Evolutionary conservation across 2,113 vertebrate genomes (phyloP), one percentile per base, ranked within the genome.

Genomic region (Riparia riparia): DNA sequence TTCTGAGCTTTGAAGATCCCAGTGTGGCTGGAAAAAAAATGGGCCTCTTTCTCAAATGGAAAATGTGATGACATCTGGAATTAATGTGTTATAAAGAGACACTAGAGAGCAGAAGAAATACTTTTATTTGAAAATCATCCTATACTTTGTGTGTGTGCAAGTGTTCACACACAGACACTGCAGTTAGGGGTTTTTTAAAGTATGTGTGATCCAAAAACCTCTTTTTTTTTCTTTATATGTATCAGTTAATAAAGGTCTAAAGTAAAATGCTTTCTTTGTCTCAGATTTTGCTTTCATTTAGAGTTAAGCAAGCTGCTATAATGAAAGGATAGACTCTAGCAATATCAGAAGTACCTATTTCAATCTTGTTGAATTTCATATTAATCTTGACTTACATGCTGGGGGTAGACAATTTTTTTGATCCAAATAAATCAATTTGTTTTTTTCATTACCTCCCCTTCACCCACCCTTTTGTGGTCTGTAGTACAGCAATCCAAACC

Each of bases 41-140:
- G 21, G 37, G 31, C 85, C 49, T 90, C 80, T 86, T 94, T 90
- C 41, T 90, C 71, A 81, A 74, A 58, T 95, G 95, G 94, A 96
- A 96, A 93, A 89, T 81, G 10, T 88, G 90, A 83, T 78, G 60
- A 39, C 51, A 95, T 95, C 49, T 95, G 90, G 82, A 93, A 83
- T 83, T 21, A 83, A 66, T 88, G 25, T 74, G 18, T 60, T 66
- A 21, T 73, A 88, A 96, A 89, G 64, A 31, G 79, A 89, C 68
- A 21, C 39, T 19, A 42, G 82, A 64, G 76, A 95, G 68, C 44
- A 78, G 44, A 85, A 72, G 20, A 95, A 95, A 81, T 74, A 51
- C 68, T 83, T 82, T 80, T 63, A n/a, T 90, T 92, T 78, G 71
- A 90, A 94, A 94, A 73, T 61, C 21, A 58, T 51, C 22, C 17